Evolutionary conservation across 2,113 vertebrate species (phyloP), one percentile per base, ranked within the genome.

Genomic region (Sebastes fasciatus): DNA sequence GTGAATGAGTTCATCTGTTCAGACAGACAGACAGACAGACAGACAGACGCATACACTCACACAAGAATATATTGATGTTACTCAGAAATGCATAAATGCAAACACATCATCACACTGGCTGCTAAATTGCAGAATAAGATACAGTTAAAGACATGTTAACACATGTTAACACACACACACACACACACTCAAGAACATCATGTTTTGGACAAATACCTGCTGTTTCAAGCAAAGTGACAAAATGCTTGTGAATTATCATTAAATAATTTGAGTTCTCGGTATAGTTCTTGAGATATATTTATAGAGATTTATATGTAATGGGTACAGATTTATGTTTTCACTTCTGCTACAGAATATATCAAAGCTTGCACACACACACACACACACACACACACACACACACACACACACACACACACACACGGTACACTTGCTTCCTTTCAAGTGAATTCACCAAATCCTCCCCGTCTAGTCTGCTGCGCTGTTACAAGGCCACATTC

Each of bases 401-500:
- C 23, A 26, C 23, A 26, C 23, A 26, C 16, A 57, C 17, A 16
- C 9, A 23, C 16, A 66, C n/a, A 21, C 11, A 43, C 61, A 43
- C 43, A 64, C 34, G 55, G 26, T 43, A 51, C 34, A 74, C 45
- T 55, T 23, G 8, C 46, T 74, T 74, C 63, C n/a, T 81, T 71
- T 76, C 26, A 63, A 62, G 21, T 83, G 48, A 74, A 79, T 73
- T 74, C 48, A 58, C 73, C 62, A 65, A 72, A 82, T 54, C 26
- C 52, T 74, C 45, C 12, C 21, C 60, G 42, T 66, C 61, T 70
- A 43, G 43, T 74, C 60, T 69, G 74, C 80, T 69, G 21, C 48
- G 34, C 21, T 43, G 71, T 83, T 72, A 63, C 75, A 82, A 83
- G 75, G 81, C 14, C 65, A 79, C n/a, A 46, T 57, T 67, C 64